These are phyloP conservation scores for Alectoris magna DNA, from an alignment of 2,797 vertebrate species.

Conservation along the genomic window DNA sequence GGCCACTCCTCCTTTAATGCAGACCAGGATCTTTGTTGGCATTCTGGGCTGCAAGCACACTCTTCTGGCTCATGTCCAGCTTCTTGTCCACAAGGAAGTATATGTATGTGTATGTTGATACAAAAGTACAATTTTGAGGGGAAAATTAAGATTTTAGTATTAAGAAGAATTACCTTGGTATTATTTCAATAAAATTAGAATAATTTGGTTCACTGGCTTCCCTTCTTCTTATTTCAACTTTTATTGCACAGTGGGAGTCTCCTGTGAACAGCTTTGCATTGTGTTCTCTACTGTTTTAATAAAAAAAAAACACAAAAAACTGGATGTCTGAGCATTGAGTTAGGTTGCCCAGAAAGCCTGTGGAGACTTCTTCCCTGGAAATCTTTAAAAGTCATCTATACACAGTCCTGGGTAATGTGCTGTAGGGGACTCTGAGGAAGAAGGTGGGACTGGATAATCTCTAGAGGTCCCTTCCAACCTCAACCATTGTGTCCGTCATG, in stretches of 20 bases:
- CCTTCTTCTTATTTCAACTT: background rate
- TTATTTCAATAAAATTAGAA: background rate
- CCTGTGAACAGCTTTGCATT: background rate
- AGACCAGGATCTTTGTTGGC: too few relatives aligned
- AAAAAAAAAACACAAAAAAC: background rate
- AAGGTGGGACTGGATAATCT: background rate
- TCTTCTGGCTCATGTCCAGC: too few relatives aligned
- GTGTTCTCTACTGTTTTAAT: background rate
- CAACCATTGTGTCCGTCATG: background rate
- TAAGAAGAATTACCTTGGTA: background rate
- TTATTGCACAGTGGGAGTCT: background rate
- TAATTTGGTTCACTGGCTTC: background rate
- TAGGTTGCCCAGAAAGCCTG: background rate
- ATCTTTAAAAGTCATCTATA: background rate
- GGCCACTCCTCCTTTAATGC: too few relatives aligned
- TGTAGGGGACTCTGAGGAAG: background rate
- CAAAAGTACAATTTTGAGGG: fast-evolving
- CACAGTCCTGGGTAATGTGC: background rate
- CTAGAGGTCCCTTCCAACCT: background rate
- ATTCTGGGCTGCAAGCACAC: too few relatives aligned
- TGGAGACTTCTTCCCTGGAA: background rate
- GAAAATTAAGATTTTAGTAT: background rate
- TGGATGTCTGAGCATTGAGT: background rate
- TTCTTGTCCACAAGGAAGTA: too few relatives aligned
- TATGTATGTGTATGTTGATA: background rate